These are phyloP conservation scores for Daphoenositta chrysoptera DNA, from an alignment of 2,113 vertebrate species.

Conservation along the genomic window DNA sequence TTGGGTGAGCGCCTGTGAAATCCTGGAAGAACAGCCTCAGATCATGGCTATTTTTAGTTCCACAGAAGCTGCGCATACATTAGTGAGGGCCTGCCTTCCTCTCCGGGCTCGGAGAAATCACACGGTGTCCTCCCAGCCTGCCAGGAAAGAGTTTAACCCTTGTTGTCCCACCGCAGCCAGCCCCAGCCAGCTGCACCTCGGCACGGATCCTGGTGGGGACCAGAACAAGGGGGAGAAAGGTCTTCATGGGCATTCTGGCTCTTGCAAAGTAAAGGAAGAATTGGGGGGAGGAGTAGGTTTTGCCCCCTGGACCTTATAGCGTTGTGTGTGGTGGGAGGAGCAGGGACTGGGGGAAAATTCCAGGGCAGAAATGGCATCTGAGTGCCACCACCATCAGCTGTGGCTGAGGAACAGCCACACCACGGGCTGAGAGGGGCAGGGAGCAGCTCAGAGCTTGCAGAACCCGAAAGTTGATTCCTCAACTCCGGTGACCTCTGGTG, in stretches of 20 bases:
- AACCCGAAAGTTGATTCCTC: not conserved
- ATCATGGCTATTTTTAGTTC: constrained; percentile 63
- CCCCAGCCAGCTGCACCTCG: not conserved
- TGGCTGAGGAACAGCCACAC: not conserved
- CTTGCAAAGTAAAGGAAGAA: not conserved
- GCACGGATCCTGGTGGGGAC: fast-evolving
- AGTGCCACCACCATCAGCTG: not conserved
- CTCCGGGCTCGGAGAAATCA: constrained; percentile 17
- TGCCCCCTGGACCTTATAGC: not conserved
- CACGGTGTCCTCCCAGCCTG: not conserved
- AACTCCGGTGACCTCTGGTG: not conserved
- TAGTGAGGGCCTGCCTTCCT: constrained; percentile 26
- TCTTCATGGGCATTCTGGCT: not conserved
- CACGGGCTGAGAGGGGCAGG: not conserved
- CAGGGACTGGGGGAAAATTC: not conserved
- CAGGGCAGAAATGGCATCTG: not conserved
- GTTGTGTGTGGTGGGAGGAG: not conserved
- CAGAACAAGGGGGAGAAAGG: not conserved
- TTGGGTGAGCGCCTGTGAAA: constrained; percentile 47
- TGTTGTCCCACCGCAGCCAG: fast-evolving
- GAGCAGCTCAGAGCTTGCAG: not conserved
- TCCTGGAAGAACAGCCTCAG: constrained; percentile 61
- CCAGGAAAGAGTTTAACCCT: constrained; percentile 24
- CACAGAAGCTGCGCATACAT: constrained; percentile 42
- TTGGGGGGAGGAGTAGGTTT: too few relatives aligned